A percentile compares a stretch with the other conserved stretches of the same genome.
These are phyloP conservation scores for Siderastrea radians DNA, from an alignment of 92 coral and sea anemone genomes.

Conservation along the genomic window DNA sequence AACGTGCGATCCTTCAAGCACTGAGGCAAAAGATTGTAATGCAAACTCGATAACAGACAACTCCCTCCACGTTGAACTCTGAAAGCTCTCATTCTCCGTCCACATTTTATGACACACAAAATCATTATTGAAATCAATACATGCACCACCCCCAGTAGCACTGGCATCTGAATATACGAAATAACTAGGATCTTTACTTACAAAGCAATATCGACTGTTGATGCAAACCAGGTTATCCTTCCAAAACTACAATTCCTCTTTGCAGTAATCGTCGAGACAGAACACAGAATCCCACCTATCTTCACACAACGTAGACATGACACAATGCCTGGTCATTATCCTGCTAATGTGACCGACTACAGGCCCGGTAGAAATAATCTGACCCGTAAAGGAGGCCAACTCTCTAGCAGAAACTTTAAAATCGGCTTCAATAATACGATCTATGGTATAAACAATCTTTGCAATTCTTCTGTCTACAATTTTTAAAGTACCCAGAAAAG, in stretches of 20 bases:
- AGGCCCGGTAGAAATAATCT: conserved; percentile 57
- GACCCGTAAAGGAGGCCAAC: conserved; percentile 59
- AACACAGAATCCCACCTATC: not conserved
- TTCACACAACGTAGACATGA: too few species aligned
- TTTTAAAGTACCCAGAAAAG: conserved; percentile 31
- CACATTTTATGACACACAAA: conserved; percentile 55
- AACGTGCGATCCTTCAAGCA: conserved; percentile 45
- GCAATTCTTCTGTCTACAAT: conserved; percentile 16
- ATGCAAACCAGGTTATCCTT: too few species aligned
- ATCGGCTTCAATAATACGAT: conserved; percentile 25
- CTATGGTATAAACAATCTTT: conserved; percentile 33
- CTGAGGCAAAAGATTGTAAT: conserved; percentile 51
- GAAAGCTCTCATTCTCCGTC: conserved; percentile 33
- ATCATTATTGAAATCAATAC: conserved; percentile 19
- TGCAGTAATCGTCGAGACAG: conserved; percentile 50
- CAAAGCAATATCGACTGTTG: too few species aligned
- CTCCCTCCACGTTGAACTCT: conserved; percentile 59
- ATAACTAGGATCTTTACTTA: too few species aligned
- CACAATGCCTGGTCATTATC: too few species aligned
- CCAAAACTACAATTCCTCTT: not conserved
- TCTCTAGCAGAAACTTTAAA: conserved; percentile 49
- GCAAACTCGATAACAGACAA: conserved; percentile 45
- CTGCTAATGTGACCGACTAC: conserved; percentile 27
- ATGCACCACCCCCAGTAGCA: too few species aligned
- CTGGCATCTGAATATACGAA: too few species aligned